phyloP scores from a whole-genome alignment of 2,113 vertebrate genomes.

The Apistogramma diplotaenia region DNA sequence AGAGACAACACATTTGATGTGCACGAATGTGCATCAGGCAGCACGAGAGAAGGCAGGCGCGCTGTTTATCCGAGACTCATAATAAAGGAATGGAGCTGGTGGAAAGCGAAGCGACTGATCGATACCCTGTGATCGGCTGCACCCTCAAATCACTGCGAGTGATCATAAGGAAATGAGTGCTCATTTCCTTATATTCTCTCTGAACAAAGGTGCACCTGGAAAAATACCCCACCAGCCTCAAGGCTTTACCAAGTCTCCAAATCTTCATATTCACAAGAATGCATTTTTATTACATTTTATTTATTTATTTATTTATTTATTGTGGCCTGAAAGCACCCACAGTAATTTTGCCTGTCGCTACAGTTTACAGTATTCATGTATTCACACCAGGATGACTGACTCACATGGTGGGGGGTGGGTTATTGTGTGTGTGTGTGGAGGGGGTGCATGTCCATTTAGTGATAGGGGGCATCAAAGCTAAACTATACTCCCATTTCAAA shows the following conservation, averaged over 20 bases:
- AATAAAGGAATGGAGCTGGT: neutral
- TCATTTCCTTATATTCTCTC: neutral
- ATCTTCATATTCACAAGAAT: slow-evolving; percentile 12
- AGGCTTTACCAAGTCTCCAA: neutral
- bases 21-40: neutral
- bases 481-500: slow-evolving; percentile 58
- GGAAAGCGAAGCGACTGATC: neutral
- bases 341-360: slow-evolving; percentile 45
- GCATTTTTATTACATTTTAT: no score
- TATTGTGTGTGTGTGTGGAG: neutral
- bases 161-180: slow-evolving; percentile 10
- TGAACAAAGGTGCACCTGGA: slow-evolving; percentile 22
- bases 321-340: slow-evolving; percentile 4
- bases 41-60: neutral
- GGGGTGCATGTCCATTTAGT: slow-evolving; percentile 47
- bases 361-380: slow-evolving; percentile 52
- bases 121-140: neutral
- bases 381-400: slow-evolving; percentile 32
- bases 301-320: neutral
- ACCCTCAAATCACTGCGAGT: slow-evolving; percentile 3
- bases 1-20: neutral
- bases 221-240: slow-evolving; percentile 4
- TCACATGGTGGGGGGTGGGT: slow-evolving; percentile 18
- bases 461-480: slow-evolving; percentile 56
- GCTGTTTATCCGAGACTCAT: neutral